These are phyloP conservation scores for Drosophila multiciliata DNA, from an alignment of 2,888 invertebrate genomes.

Conservation along the genomic window DNA sequence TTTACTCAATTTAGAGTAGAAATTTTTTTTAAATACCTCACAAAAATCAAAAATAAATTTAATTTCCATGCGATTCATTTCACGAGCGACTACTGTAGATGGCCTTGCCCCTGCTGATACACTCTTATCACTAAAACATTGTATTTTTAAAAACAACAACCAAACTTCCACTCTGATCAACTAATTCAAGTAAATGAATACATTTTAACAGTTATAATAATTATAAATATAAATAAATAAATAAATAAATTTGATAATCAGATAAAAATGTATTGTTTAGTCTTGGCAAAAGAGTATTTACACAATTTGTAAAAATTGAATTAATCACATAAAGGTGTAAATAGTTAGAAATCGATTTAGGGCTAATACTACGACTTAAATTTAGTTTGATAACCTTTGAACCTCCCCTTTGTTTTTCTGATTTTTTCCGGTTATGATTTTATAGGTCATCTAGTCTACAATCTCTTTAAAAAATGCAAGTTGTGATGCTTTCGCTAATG, in stretches of 20 bases:
- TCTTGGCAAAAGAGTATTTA: not conserved
- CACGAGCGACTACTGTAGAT: not conserved
- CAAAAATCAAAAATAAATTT: not conserved
- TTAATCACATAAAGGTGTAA: not conserved
- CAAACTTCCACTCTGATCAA: not conserved
- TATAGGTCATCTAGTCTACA: not conserved
- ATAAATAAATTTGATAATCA: no score
- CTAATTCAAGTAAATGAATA: not conserved
- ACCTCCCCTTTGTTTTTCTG: not conserved
- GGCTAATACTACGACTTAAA: not conserved
- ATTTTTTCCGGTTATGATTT: no score
- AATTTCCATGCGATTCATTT: not conserved
- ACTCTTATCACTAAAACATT: not conserved
- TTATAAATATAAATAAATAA: not conserved
- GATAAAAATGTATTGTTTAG: not conserved
- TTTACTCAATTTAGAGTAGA: not conserved
- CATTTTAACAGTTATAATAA: not conserved
- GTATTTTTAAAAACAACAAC: not conserved
- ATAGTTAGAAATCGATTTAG: not conserved
- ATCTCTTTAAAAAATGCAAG: not conserved
- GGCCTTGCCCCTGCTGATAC: not conserved
- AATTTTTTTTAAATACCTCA: not conserved
- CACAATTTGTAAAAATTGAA: not conserved
- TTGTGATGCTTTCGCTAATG: conserved; percentile 29
- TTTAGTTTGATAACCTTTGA: conserved; percentile 25